Conservation (phyloP, 2,113 vertebrate species). For the Haemorhous mexicanus region DNA sequence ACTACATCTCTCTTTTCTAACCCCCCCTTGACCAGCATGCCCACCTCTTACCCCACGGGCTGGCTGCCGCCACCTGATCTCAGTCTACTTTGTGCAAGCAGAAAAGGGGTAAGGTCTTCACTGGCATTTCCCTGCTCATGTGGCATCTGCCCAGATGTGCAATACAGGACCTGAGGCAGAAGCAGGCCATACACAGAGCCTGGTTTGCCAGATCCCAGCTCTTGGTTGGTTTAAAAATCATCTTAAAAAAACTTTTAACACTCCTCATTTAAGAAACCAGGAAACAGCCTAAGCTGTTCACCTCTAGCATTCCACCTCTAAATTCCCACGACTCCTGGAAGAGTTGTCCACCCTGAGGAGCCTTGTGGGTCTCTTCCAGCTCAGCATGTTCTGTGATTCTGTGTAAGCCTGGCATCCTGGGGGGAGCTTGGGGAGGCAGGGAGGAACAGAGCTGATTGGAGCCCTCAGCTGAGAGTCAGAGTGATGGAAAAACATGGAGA, state of each 20-base stretch:
- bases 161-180: background rate
- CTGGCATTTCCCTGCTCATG: background rate
- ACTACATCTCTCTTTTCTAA: background rate
- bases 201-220: background rate
- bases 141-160: background rate
- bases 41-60: background rate
- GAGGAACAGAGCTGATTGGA: background rate
- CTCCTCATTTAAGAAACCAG: background rate
- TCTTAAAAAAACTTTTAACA: background rate
- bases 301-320: background rate
- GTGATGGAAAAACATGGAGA: rapidly evolving
- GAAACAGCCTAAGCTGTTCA: background rate
- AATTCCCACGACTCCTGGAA: background rate
- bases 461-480: background rate
- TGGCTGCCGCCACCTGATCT: background rate
- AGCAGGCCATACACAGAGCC: rapidly evolving
- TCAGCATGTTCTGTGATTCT: background rate
- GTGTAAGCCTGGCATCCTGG: background rate
- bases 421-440: background rate
- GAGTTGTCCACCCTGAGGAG: background rate
- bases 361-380: background rate
- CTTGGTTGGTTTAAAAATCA: background rate
- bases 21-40: background rate
- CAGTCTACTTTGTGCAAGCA: background rate
- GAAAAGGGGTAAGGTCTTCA: background rate